These are phyloP conservation scores for Chionoecetes opilio DNA, from an alignment of 1,140 invertebrate genomes.

Conservation along the genomic window DNA sequence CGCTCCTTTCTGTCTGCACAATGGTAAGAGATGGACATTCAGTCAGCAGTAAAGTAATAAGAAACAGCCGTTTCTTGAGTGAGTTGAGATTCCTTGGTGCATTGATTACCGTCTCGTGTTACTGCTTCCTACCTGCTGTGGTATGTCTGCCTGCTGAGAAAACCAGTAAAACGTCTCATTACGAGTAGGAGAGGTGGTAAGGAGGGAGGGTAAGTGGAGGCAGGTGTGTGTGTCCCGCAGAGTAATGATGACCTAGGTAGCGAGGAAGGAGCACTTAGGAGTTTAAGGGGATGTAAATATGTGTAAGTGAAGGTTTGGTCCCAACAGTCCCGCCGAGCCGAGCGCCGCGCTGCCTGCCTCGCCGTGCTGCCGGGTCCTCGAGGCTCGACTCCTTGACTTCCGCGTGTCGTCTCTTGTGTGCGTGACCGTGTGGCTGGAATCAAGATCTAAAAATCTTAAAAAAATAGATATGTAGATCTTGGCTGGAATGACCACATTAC, in stretches of 20 bases:
- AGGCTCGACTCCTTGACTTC: neutral
- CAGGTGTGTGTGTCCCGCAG: conserved; percentile 23
- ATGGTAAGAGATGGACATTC: no score
- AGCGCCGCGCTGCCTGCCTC: neutral
- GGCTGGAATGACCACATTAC: neutral
- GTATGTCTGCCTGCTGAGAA: neutral
- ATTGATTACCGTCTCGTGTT: neutral
- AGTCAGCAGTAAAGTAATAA: no score
- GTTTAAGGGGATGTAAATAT: conserved; percentile 30
- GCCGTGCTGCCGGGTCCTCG: neutral
- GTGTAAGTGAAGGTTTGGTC: neutral
- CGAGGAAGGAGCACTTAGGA: neutral
- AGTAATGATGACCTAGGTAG: neutral
- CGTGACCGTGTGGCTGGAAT: no score
- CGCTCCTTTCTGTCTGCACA: no score
- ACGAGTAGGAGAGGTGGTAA: neutral
- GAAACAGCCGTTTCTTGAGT: no score
- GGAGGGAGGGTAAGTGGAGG: neutral
- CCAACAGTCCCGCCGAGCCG: neutral
- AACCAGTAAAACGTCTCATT: neutral
- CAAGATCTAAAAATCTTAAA: no score
- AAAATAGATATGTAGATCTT: no score
- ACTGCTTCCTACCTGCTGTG: neutral
- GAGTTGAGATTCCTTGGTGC: neutral
- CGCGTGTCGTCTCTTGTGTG: no score